A percentile compares a stretch with the other conserved stretches of the same genome.
These are phyloP conservation scores for Sorex fumeus DNA, from an alignment of 2,113 vertebrate species.

Conservation along the genomic window DNA sequence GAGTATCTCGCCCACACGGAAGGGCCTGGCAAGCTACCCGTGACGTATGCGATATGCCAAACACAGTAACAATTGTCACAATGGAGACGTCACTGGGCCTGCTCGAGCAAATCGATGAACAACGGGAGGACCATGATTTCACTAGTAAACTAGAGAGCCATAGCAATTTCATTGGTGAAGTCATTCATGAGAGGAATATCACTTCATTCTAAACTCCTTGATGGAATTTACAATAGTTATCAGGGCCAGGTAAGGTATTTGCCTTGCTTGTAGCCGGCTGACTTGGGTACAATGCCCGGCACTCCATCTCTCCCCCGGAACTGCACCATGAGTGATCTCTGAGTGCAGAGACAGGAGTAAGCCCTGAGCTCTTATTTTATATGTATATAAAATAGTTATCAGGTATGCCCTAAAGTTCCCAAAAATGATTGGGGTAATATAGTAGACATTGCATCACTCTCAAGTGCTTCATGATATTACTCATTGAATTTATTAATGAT, in stretches of 20 bases:
- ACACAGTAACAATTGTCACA: too few species aligned
- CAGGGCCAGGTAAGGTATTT: too few species aligned
- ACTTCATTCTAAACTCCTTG: conserved; percentile 19
- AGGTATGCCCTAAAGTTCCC: not conserved
- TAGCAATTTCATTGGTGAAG: not conserved
- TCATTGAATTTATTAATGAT: conserved; percentile 8
- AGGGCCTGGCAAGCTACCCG: too few species aligned
- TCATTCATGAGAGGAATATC: not conserved
- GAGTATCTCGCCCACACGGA: too few species aligned
- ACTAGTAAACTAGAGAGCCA: not conserved
- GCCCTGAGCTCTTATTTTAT: not conserved
- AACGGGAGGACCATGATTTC: too few species aligned
- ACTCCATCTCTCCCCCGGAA: too few species aligned
- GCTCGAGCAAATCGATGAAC: too few species aligned
- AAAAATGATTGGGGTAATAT: not conserved
- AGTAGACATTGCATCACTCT: not conserved
- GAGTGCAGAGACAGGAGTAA: not conserved
- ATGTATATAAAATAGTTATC: not conserved
- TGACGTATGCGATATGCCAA: too few species aligned
- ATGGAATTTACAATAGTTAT: too few species aligned
- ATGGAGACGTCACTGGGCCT: too few species aligned
- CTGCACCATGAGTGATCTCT: not conserved
- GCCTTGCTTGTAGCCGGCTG: too few species aligned
- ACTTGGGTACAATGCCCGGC: too few species aligned
- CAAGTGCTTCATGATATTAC: not conserved